phyloP scores from a whole-genome alignment of 2,113 vertebrate genomes.

The Myotis yumanensis region DNA sequence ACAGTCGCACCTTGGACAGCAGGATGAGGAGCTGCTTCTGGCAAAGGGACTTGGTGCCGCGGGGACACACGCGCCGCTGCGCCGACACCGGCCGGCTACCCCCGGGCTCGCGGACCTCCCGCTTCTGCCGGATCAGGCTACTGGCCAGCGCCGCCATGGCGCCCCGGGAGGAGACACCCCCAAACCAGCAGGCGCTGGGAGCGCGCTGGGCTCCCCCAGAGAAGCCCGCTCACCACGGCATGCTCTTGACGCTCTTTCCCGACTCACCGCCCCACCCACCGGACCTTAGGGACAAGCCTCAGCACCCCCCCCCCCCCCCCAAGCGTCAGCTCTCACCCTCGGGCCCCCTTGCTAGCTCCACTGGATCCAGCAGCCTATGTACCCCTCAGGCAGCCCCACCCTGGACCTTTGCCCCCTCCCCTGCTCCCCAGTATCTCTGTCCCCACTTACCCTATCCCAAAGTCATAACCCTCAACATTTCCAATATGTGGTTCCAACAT shows the following conservation, averaged over 20 bases:
- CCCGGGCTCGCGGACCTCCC: constrained; percentile 91
- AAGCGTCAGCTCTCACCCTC: constrained; percentile 24
- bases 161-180: constrained; percentile 75
- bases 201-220: constrained; percentile 38
- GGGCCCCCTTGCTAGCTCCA: neutral
- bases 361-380: neutral
- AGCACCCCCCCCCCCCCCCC: neutral
- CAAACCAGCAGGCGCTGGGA: constrained; percentile 52
- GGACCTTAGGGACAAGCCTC: constrained; percentile 42
- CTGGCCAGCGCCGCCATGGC: constrained; percentile 93
- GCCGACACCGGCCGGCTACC: constrained; percentile 88
- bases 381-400: constrained; percentile 40
- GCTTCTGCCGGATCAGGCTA: constrained; percentile 91
- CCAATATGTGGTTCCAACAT: constrained; percentile 2
- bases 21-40: constrained; percentile 93
- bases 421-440: neutral
- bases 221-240: constrained; percentile 77
- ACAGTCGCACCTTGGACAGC: constrained; percentile 93
- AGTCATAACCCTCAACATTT: constrained; percentile 46
- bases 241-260: constrained; percentile 16
- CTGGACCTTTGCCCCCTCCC: neutral
- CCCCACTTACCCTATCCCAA: neutral
- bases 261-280: constrained; percentile 47
- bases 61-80: constrained; percentile 91
- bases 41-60: constrained; percentile 93